phyloP scores from a whole-genome alignment of 2,113 vertebrate species.

The Cygnus atratus region DNA sequence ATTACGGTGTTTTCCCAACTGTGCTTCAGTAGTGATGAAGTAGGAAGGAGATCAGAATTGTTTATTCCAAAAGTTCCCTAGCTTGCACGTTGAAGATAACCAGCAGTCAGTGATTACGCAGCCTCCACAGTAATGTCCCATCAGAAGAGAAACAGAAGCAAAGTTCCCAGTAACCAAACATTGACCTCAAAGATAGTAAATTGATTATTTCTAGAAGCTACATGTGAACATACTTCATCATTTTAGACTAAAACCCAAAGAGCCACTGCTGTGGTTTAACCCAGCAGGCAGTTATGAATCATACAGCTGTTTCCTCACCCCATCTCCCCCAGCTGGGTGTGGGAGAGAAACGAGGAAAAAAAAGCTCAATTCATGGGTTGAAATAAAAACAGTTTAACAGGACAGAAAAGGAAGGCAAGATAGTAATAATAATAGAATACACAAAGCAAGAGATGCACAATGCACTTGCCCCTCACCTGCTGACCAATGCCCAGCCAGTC shows the following conservation, averaged over 20 bases:
- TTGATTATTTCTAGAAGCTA: not conserved
- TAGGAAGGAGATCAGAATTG: not conserved
- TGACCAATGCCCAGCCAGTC: too few relatives aligned
- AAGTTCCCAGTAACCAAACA: not conserved
- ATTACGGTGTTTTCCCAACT: not conserved
- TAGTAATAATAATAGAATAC: too few relatives aligned
- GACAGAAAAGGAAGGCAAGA: too few relatives aligned
- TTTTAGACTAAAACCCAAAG: not conserved
- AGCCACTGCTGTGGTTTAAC: too few relatives aligned
- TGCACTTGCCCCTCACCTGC: too few relatives aligned
- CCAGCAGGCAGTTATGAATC: too few relatives aligned
- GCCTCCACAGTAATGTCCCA: fast-evolving
- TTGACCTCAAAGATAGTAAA: not conserved
- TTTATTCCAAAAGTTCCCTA: not conserved
- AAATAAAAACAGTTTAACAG: too few relatives aligned
- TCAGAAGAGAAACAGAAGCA: not conserved
- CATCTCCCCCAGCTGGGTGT: too few relatives aligned
- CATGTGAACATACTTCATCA: fast-evolving
- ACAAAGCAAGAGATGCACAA: too few relatives aligned
- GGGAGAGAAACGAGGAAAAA: too few relatives aligned
- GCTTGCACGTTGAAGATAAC: not conserved
- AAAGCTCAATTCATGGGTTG: too few relatives aligned
- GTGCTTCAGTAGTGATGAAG: not conserved
- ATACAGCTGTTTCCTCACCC: too few relatives aligned
- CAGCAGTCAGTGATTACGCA: not conserved